These are phyloP conservation scores for Ondatra zibethicus DNA, from an alignment of 2,113 vertebrate genomes.

Conservation along the genomic window DNA sequence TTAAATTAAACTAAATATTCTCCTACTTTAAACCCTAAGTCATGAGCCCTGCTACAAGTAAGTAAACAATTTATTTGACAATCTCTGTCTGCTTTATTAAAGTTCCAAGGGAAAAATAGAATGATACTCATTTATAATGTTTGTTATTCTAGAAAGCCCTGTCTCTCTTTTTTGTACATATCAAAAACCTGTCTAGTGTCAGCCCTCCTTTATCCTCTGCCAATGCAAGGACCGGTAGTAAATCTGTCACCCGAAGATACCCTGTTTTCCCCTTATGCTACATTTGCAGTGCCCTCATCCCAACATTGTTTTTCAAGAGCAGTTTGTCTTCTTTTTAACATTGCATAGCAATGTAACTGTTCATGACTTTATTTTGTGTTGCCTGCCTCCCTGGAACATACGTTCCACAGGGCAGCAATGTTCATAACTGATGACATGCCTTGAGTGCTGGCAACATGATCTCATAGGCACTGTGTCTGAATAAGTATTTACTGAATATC, in stretches of 20 bases:
- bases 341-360: not conserved
- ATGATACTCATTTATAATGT: not conserved
- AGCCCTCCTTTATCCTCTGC: not conserved
- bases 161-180: not conserved
- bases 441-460: fast-evolving
- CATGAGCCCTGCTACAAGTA: not conserved
- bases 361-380: not conserved
- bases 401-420: not conserved
- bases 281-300: not conserved
- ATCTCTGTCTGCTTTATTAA: not conserved
- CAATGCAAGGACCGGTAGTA: too few relatives aligned
- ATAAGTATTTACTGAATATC: not conserved
- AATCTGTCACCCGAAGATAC: not conserved
- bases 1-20: not conserved
- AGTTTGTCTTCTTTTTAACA: not conserved
- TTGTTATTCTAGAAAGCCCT: not conserved
- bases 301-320: not conserved
- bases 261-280: fast-evolving
- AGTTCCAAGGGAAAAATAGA: not conserved
- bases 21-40: not conserved
- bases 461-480: not conserved
- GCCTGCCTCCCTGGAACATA: not conserved
- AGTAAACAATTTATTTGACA: not conserved
- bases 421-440: not conserved
- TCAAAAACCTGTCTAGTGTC: not conserved